Evolutionary conservation across 1,140 invertebrate species (phyloP).

Genomic region (Zaprionus taronus): DNA sequence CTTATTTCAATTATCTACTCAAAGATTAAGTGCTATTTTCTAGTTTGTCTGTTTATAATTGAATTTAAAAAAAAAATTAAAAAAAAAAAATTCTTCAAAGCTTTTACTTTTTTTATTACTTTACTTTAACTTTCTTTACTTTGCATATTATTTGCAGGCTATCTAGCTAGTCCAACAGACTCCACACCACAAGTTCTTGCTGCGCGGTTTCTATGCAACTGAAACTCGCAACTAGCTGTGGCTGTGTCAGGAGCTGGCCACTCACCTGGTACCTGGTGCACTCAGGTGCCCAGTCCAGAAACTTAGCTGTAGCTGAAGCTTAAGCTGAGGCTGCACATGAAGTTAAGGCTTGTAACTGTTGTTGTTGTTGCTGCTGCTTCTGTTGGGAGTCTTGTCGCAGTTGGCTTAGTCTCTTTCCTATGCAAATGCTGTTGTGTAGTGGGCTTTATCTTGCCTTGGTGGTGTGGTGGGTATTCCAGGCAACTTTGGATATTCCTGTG

Average conservation of each 20-base stretch:
- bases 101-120: no score
- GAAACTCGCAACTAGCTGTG: constrained; percentile 8
- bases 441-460: constrained; percentile 8
- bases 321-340: neutral
- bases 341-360: neutral
- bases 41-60: no score
- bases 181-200: neutral
- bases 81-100: no score
- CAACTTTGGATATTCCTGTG: constrained; percentile 35
- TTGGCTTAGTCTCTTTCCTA: constrained; percentile 24
- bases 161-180: neutral
- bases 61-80: no score
- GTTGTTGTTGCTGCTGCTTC: neutral
- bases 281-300: neutral
- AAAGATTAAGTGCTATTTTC: no score
- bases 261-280: constrained; percentile 30
- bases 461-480: constrained; percentile 29
- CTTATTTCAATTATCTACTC: no score
- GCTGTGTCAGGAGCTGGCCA: constrained; percentile 8
- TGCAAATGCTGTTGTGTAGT: constrained; percentile 33
- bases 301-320: constrained; percentile 7
- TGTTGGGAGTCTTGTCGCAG: neutral
- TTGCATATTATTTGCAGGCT: neutral
- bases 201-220: constrained; percentile 14
- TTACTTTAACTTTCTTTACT: neutral